These are phyloP conservation scores for Cottoperca gobio DNA, from an alignment of 2,797 vertebrate genomes.

Conservation along the genomic window DNA sequence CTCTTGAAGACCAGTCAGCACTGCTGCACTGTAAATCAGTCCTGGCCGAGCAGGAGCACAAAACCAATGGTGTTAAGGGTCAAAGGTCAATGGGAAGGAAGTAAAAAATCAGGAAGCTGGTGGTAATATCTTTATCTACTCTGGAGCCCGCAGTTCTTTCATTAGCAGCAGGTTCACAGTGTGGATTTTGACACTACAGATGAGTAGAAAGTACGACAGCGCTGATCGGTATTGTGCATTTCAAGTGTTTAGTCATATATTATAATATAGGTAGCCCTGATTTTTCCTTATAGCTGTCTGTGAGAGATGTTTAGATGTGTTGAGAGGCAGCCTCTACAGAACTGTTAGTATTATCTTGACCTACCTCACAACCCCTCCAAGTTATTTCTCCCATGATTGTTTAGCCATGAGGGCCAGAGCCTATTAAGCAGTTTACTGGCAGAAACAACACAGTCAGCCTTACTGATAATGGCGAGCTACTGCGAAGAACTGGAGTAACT, in stretches of 20 bases:
- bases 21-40: constrained; percentile 75
- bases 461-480: constrained; percentile 51
- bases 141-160: constrained; percentile 10
- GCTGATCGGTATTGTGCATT: background rate
- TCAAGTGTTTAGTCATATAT: background rate
- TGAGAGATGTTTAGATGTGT: constrained; percentile 31
- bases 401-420: constrained; percentile 57
- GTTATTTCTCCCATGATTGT: constrained; percentile 68
- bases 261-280: background rate
- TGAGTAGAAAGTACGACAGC: background rate
- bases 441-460: constrained; percentile 70
- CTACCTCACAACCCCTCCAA: constrained; percentile 52
- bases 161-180: background rate
- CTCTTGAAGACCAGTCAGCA: constrained; percentile 59
- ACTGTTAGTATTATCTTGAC: constrained; percentile 50
- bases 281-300: background rate
- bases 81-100: constrained; percentile 68
- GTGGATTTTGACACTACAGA: background rate
- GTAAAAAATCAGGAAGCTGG: constrained; percentile 51
- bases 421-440: constrained; percentile 63
- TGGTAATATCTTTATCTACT: constrained; percentile 47
- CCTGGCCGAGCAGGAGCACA: constrained; percentile 47
- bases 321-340: constrained; percentile 6
- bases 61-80: constrained; percentile 53
- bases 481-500: constrained; percentile 59